These are phyloP conservation scores for Scaptomyza graminum DNA, from an alignment of 1,140 invertebrate species.

Conservation along the genomic window DNA sequence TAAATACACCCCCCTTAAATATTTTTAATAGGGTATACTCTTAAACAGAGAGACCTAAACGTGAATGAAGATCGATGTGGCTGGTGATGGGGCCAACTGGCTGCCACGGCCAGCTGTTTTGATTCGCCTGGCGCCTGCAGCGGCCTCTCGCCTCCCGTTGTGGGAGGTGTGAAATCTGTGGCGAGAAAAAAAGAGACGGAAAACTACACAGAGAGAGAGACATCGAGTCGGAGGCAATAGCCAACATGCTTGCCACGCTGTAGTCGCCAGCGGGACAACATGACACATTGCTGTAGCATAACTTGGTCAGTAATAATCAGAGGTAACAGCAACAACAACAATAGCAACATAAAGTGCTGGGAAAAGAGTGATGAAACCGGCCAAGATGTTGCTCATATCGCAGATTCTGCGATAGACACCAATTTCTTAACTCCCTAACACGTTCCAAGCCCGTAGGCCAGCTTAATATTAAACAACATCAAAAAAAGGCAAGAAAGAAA, in stretches of 20 bases:
- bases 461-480: background rate
- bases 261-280: conserved; percentile 55
- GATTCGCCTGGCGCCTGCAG: conserved; percentile 69
- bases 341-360: conserved; percentile 28
- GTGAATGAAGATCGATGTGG: conserved; percentile 35
- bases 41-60: conserved; percentile 12
- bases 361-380: conserved; percentile 44
- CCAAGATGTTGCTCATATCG: conserved; percentile 47
- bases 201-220: background rate
- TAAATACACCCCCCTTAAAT: background rate
- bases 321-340: conserved; percentile 6
- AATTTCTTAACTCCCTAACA: conserved; percentile 76
- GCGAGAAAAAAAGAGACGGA: background rate
- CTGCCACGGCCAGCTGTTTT: conserved; percentile 49
- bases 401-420: conserved; percentile 56
- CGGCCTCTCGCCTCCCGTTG: conserved; percentile 58
- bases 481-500: conserved; percentile 28
- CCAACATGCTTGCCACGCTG: conserved; percentile 40
- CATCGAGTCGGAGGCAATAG: background rate
- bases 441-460: conserved; percentile 45
- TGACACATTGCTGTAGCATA: conserved; percentile 74
- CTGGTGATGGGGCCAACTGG: conserved; percentile 54
- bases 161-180: conserved; percentile 73
- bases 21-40: conserved; percentile 8
- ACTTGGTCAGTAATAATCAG: conserved; percentile 72